Conservation (phyloP, 2,797 vertebrate species). For the Lagorchestes hirsutus region DNA sequence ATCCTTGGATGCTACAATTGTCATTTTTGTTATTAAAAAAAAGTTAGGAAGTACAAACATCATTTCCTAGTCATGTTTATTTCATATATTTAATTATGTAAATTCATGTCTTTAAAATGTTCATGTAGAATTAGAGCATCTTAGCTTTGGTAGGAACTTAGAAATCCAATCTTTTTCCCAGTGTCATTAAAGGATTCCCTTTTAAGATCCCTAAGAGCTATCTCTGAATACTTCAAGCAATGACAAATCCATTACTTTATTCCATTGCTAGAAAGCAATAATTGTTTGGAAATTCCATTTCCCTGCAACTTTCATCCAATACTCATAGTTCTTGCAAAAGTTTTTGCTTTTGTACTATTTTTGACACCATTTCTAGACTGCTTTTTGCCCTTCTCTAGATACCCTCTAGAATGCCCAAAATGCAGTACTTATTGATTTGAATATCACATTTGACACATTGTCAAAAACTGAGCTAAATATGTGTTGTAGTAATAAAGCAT, state of each 20-base stretch:
- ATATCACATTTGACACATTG: not conserved
- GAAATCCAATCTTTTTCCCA: not conserved
- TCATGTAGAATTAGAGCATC: not conserved
- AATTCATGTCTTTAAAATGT: not conserved
- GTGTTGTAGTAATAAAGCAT: not conserved
- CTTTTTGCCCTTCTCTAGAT: not conserved
- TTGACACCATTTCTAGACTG: not conserved
- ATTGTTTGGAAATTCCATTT: not conserved
- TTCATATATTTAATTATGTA: not conserved
- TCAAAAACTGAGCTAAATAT: conserved; percentile 19
- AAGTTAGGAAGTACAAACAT: not conserved
- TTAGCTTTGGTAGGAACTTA: not conserved
- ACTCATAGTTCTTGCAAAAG: not conserved
- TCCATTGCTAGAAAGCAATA: not conserved
- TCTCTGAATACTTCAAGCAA: not conserved
- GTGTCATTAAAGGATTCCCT: not conserved
- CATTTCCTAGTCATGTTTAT: not conserved
- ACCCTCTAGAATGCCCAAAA: not conserved
- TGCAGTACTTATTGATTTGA: not conserved
- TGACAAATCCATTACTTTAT: not conserved
- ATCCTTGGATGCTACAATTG: conserved; percentile 66
- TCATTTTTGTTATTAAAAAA: conserved; percentile 40
- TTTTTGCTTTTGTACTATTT: not conserved
- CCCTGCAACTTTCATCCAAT: not conserved
- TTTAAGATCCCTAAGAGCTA: not conserved